Evolutionary conservation across 2,888 invertebrate species (phyloP).

Genomic region (Tetramorium bicarinatum): DNA sequence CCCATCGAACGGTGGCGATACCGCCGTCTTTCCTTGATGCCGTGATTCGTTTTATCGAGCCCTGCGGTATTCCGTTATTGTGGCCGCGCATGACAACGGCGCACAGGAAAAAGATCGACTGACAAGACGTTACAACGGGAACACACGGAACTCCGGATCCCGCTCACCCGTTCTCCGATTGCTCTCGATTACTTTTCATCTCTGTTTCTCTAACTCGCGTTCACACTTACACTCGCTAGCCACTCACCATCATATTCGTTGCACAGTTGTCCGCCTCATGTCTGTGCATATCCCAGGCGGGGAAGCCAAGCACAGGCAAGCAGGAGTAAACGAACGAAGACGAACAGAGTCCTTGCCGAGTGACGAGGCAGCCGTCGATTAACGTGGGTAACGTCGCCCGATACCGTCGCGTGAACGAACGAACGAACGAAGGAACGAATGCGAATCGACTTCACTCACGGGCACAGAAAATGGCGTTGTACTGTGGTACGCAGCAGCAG

Average conservation of each 20-base stretch:
- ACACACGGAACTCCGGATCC: conserved; percentile 66
- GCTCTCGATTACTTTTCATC: background rate
- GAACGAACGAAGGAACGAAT: too few relatives aligned
- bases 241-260: conserved; percentile 80
- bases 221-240: background rate
- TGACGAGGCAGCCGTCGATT: conserved; percentile 12
- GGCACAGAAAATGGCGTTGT: conserved; percentile 78
- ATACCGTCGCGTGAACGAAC: conserved; percentile 44
- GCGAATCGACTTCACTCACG: conserved; percentile 71
- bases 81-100: background rate
- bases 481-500: conserved; percentile 50
- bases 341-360: conserved; percentile 1
- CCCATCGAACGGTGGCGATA: conserved; percentile 64
- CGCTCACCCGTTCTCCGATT: conserved; percentile 28
- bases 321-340: background rate
- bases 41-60: background rate
- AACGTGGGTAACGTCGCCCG: conserved; percentile 14
- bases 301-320: background rate
- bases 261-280: conserved; percentile 75
- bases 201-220: background rate
- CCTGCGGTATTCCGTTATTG: conserved; percentile 33
- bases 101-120: conserved; percentile 65
- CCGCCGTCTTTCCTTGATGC: background rate
- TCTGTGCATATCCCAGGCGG: conserved; percentile 78
- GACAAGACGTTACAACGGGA: conserved; percentile 72